A percentile compares a stretch with the other conserved stretches of the same genome.
Evolutionary conservation across 2,113 vertebrate species (phyloP).

Genomic region (Amazona guildingii): DNA sequence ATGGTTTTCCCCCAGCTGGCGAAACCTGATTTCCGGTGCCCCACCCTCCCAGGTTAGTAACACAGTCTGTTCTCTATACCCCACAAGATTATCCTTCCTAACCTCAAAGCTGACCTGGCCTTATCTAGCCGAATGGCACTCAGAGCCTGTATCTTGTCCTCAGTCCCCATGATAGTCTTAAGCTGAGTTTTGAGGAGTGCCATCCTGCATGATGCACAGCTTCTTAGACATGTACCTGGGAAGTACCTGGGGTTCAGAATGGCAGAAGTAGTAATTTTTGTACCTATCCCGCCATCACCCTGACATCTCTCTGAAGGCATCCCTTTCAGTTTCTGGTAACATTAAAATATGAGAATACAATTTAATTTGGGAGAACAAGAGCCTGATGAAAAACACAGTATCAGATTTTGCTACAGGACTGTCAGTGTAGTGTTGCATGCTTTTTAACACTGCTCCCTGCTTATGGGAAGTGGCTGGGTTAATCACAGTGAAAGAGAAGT

Average conservation of each 20-base stretch:
- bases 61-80: not conserved
- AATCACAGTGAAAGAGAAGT: not conserved
- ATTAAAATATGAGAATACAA: not conserved
- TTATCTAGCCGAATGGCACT: not conserved
- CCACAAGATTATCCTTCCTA: not conserved
- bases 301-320: not conserved
- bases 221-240: not conserved
- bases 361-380: not conserved
- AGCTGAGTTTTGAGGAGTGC: not conserved
- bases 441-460: not conserved
- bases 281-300: not conserved
- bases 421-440: not conserved
- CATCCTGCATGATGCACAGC: not conserved
- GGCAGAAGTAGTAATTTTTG: not conserved
- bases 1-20: not conserved
- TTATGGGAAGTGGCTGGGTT: not conserved
- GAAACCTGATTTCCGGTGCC: not conserved
- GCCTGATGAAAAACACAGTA: not conserved
- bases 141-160: not conserved
- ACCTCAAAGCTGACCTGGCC: not conserved
- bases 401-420: not conserved
- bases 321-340: not conserved
- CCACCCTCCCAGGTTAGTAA: not conserved
- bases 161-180: not conserved
- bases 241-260: not conserved